These are phyloP conservation scores for Drosophila kuntzei DNA, from an alignment of 2,888 invertebrate genomes.

Conservation along the genomic window DNA sequence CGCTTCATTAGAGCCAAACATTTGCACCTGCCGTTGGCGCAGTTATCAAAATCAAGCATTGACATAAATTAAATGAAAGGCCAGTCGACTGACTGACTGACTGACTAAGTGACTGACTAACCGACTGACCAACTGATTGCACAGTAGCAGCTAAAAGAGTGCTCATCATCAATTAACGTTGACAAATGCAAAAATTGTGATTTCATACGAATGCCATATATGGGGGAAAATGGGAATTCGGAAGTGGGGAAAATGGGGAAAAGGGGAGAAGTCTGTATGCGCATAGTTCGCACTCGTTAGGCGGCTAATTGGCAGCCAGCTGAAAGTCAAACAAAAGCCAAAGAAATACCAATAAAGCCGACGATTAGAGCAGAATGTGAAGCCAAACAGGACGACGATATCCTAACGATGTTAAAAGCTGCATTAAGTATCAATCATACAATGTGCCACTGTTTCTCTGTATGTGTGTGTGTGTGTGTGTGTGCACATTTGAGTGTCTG, in stretches of 20 bases:
- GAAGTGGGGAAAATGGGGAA: not conserved
- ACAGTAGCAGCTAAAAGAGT: conserved; percentile 63
- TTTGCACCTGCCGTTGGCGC: conserved; percentile 32
- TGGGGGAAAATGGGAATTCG: not conserved
- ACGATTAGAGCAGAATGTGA: conserved; percentile 51
- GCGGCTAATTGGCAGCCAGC: conserved; percentile 73
- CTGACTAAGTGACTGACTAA: conserved; percentile 24
- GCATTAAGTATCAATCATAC: conserved; percentile 77
- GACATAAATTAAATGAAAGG: conserved; percentile 73
- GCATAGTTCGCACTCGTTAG: conserved; percentile 47
- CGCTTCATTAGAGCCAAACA: conserved; percentile 49
- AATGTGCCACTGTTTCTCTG: conserved; percentile 26
- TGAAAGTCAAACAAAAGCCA: conserved; percentile 73
- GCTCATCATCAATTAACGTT: conserved; percentile 78
- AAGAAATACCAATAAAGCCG: conserved; percentile 76
- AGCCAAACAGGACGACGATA: conserved; percentile 53
- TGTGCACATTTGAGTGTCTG: not conserved
- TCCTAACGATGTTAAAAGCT: conserved; percentile 77
- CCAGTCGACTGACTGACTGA: conserved; percentile 23
- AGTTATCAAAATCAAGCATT: conserved; percentile 67
- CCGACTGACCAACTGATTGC: conserved; percentile 25
- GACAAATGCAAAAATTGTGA: conserved; percentile 71
- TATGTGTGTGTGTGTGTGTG: conserved; percentile 1
- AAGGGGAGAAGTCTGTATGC: not conserved
- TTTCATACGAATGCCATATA: not conserved